Base-by-base conservation (phyloP, 2,113 vertebrate species). In the Pachypanchax playfairii region DNA sequence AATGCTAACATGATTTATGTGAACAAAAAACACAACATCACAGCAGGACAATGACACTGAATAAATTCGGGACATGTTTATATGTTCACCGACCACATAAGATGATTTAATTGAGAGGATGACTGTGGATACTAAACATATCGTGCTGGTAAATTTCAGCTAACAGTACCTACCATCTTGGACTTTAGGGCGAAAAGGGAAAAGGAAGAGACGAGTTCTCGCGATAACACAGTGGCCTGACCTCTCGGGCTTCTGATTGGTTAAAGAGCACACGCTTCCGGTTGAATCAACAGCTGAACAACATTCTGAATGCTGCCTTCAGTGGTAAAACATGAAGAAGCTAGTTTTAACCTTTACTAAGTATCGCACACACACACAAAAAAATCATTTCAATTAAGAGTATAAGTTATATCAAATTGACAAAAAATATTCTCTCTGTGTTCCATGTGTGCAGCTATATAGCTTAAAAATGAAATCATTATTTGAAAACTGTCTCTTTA, bases 161-260 rank as follows among this genome's bases (percentile, higher is more conserved):
- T 73, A 63, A 43, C 52, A 0, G 0, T 4, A 92, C 92, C 90
- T 92, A 93, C 92, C 92, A 93, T 93, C 87, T 92, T 93, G 85
- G 86, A 87, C 74, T 90, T n/a, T 88, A 74, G 81, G 83, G 72
- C 79, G 87, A 89, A 91, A 92, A 92, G 89, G 91, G 86, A 92
- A 90, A 91, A 89, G 87, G 88, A 91, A 89, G 66, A 39, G 29
- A 46, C 1, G 17, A 85, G 48, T 59, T 91, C 88, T 92, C 92
- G 91, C 91, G 91, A 93, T 91, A 91, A 89, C 46, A 46, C 43
- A 43, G 8, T 73, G 74, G 10, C 17, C 22, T 63, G 77, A 82
- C 74, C 65, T 83, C 60, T 79, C 77, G 52, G 47, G 33, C 9
- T 11, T 39, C 39, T 80, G 68, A 66, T 75, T 79, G 71, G 75